phyloP scores from a whole-genome alignment of 1,140 invertebrate species.

The Acromyrmex echinatior region DNA sequence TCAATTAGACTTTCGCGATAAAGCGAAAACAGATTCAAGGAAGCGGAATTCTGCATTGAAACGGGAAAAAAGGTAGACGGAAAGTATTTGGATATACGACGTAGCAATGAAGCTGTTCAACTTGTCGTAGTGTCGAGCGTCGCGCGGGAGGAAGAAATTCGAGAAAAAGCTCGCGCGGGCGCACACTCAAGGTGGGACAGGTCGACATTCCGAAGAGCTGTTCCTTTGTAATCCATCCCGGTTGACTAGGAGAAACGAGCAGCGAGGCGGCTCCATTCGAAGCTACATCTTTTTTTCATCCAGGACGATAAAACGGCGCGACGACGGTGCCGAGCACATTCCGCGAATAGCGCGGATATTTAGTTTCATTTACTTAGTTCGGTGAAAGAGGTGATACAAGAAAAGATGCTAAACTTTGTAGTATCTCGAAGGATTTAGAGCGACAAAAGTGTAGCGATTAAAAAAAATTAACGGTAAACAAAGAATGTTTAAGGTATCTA shows the following conservation, averaged over 20 bases:
- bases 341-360: constrained; percentile 39
- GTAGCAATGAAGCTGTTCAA: constrained; percentile 62
- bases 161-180: constrained; percentile 55
- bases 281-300: constrained; percentile 61
- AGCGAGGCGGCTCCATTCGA: constrained; percentile 57
- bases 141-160: constrained; percentile 61
- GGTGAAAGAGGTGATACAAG: background rate
- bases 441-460: background rate
- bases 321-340: constrained; percentile 36
- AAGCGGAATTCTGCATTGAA: background rate
- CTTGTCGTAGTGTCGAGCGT: background rate
- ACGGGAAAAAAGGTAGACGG: constrained; percentile 9
- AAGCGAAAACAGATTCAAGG: constrained; percentile 15
- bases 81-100: constrained; percentile 33
- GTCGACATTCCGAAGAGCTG: constrained; percentile 66
- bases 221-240: constrained; percentile 70
- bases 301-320: constrained; percentile 49
- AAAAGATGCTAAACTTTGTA: constrained; percentile 3
- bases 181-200: constrained; percentile 16
- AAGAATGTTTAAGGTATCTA: background rate
- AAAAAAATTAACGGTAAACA: background rate
- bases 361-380: constrained; percentile 21
- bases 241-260: constrained; percentile 57
- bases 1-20: constrained; percentile 54
- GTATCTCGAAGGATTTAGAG: background rate